Base-by-base conservation (phyloP, 2,797 vertebrate genomes). In the Podarcis siculus region DNA sequence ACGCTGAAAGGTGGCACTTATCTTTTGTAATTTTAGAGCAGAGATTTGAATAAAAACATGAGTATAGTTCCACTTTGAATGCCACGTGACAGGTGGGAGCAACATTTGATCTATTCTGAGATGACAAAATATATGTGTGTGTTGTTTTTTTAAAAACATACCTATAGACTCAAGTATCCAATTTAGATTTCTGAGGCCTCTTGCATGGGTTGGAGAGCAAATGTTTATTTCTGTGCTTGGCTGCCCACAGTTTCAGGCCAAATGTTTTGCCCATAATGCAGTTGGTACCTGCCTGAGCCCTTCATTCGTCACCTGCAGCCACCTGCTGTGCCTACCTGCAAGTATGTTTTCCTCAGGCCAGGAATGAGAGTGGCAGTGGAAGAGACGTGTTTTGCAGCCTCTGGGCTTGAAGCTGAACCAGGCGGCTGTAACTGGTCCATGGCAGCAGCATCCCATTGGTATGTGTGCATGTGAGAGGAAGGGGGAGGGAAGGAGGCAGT, bases 1-100 rank as follows among this genome's bases (percentile, higher is more conserved):
- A 92, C 78, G 86, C 83, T 96, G 95, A 96, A 96, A 96, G 95
- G 95, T 96, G 69, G 95, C 93, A 96, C 89, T 96, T 96, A 96
- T 95, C 95, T 95, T 94, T 93, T 95, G 95, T 95, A 94, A 95
- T 95, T 95, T 95, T 95, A 92, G 91, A 94, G 95, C 91, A 90
- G 93, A 75, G 91, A 92, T 95, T 95, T 96, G 95, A 95, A 96
- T 95, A 95, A 96, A 95, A 93, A 93, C 92, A 95, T 87, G 90
- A 95, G 91, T 93, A 64, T 87, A 86, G 90, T 82, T 95, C 94
- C 91, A 90, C 93, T 94, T 95, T 92, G 93, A 95, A 92, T 94
- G 94, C 92, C 94, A 95, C 86, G 89, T 95, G 95, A 95, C 94
- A 93, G 90, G 78, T 93, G 91, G 86, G 87, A 95, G 67, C 91